Conservation (phyloP, 2,888 invertebrate species). For the Eristalis intricaria region DNA sequence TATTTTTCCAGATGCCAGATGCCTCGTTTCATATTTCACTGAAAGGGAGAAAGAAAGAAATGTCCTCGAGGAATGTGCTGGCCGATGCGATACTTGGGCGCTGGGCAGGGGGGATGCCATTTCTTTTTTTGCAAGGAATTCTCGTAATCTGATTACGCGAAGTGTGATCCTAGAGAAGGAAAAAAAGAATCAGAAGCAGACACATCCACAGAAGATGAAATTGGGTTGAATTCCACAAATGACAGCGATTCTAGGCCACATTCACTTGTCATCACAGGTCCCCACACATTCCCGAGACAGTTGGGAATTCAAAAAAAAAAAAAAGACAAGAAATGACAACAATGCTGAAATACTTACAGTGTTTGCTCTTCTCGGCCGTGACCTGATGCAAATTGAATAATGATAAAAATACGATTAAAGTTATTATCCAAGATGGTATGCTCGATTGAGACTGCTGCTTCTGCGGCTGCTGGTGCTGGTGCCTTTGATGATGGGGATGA, state of each 20-base stretch:
- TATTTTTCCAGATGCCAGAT: constrained; percentile 69
- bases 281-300: constrained; percentile 32
- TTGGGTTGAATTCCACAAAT: constrained; percentile 63
- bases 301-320: constrained; percentile 30
- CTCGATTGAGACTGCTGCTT: constrained; percentile 61
- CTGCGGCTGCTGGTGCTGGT: constrained; percentile 47
- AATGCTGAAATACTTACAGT: constrained; percentile 77
- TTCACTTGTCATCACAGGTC: constrained; percentile 35
- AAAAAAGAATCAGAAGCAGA: neutral
- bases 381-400: constrained; percentile 76
- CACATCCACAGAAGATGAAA: constrained; percentile 11
- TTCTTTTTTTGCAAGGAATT: constrained; percentile 6
- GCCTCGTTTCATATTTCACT: constrained; percentile 68
- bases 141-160: constrained; percentile 69
- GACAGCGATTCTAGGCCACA: constrained; percentile 55
- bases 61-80: constrained; percentile 64
- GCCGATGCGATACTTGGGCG: constrained; percentile 18
- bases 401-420: constrained; percentile 77
- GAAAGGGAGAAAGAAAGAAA: constrained; percentile 56
- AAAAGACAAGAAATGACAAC: neutral
- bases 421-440: constrained; percentile 78
- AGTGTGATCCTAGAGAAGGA: constrained; percentile 51
- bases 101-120: neutral
- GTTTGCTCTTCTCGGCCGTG: constrained; percentile 81
- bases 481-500: constrained; percentile 46